phyloP scores from a whole-genome alignment of 2,797 vertebrate species.

The Sandelia bainsii region DNA sequence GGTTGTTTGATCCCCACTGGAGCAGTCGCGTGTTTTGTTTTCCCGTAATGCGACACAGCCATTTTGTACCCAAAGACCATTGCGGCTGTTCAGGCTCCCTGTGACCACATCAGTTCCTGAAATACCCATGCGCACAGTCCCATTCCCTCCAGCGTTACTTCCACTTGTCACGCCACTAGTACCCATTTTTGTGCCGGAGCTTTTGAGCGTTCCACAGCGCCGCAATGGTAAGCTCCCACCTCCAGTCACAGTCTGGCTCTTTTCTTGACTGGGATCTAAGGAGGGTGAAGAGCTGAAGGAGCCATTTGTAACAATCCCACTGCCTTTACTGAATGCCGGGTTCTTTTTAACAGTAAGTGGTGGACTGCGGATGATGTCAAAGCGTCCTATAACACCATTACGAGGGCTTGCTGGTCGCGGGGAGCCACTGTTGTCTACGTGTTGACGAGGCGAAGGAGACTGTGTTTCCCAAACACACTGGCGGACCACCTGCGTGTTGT shows the following conservation, averaged over 20 bases:
- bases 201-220: constrained; percentile 88
- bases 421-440: constrained; percentile 86
- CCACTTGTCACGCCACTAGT: constrained; percentile 89
- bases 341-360: constrained; percentile 95
- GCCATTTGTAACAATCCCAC: constrained; percentile 97
- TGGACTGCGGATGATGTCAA: constrained; percentile 91
- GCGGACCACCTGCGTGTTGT: constrained; percentile 85
- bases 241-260: constrained; percentile 84
- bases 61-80: constrained; percentile 88
- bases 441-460: constrained; percentile 85
- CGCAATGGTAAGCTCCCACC: constrained; percentile 84
- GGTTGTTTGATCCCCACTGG: constrained; percentile 75
- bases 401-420: constrained; percentile 90
- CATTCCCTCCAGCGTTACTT: constrained; percentile 69
- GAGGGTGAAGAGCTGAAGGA: constrained; percentile 94
- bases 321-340: constrained; percentile 95
- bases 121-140: constrained; percentile 87
- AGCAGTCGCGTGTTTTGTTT: constrained; percentile 83
- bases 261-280: constrained; percentile 84
- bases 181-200: constrained; percentile 94
- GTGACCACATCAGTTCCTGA: constrained; percentile 85
- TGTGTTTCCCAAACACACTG: constrained; percentile 93
- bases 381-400: constrained; percentile 83
- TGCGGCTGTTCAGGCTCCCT: constrained; percentile 80
- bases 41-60: constrained; percentile 92